These are phyloP conservation scores for Clarias gariepinus DNA, from an alignment of 2,113 vertebrate genomes.

Conservation along the genomic window DNA sequence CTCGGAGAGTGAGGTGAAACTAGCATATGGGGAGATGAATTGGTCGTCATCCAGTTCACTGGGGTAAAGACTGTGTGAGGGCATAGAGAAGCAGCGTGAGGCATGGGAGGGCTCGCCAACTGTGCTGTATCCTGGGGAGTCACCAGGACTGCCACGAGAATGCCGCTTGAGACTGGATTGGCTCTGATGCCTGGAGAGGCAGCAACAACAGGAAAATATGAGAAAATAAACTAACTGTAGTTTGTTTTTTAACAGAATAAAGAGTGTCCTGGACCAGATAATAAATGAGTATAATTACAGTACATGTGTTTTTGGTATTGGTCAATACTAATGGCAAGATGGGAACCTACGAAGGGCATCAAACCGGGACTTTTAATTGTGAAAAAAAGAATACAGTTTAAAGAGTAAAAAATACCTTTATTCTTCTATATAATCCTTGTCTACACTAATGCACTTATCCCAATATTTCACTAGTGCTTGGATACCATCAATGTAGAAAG, in stretches of 20 bases:
- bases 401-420: no score
- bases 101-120: constrained; percentile 71
- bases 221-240: neutral
- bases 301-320: neutral
- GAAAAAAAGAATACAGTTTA: no score
- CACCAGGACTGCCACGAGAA: constrained; percentile 63
- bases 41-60: constrained; percentile 82
- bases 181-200: constrained; percentile 53
- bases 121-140: constrained; percentile 80
- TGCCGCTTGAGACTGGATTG: constrained; percentile 62
- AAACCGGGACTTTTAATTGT: no score
- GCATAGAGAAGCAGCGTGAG: constrained; percentile 64
- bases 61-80: constrained; percentile 62
- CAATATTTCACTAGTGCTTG: no score
- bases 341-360: neutral
- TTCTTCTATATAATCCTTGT: no score
- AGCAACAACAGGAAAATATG: neutral
- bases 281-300: neutral
- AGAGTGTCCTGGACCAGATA: neutral
- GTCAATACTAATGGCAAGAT: neutral
- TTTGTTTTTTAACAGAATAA: neutral
- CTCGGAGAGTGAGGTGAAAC: constrained; percentile 84
- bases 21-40: constrained; percentile 94
- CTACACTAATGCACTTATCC: no score
- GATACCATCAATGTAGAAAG: no score